Conservation (phyloP, 2,113 vertebrate species). For the Pardalotus punctatus region DNA sequence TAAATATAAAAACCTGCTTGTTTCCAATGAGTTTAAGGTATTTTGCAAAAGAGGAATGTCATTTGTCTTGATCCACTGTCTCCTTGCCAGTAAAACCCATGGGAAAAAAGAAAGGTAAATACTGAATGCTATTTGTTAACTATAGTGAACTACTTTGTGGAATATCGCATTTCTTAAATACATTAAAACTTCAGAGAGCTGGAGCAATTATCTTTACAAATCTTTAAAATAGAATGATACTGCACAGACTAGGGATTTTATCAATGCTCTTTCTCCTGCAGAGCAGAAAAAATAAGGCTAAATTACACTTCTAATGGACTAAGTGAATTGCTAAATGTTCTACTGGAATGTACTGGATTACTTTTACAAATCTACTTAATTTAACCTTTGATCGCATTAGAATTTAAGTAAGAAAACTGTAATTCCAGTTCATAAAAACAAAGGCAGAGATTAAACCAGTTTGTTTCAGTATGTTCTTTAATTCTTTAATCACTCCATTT, state of each 20-base stretch:
- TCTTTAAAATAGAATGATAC: not conserved
- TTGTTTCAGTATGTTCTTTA: conserved; percentile 1
- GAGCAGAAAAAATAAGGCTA: not conserved
- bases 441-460: not conserved
- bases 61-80: not conserved
- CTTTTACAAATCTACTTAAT: conserved; percentile 46
- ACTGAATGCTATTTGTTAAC: not conserved
- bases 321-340: conserved; percentile 32
- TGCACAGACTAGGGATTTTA: not conserved
- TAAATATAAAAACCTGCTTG: not conserved
- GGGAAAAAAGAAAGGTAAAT: not conserved
- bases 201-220: not conserved
- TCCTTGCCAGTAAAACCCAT: not conserved
- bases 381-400: conserved; percentile 20
- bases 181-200: not conserved
- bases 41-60: not conserved
- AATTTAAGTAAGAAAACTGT: conserved; percentile 11
- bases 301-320: not conserved
- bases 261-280: not conserved
- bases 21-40: not conserved
- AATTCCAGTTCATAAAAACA: conserved; percentile 8
- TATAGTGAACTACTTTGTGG: not conserved
- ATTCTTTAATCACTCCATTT: not conserved
- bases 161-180: conserved; percentile 11
- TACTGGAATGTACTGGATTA: conserved; percentile 27